Conservation (phyloP, 2,113 vertebrate species). For the Andinoacara biseriatus region DNA sequence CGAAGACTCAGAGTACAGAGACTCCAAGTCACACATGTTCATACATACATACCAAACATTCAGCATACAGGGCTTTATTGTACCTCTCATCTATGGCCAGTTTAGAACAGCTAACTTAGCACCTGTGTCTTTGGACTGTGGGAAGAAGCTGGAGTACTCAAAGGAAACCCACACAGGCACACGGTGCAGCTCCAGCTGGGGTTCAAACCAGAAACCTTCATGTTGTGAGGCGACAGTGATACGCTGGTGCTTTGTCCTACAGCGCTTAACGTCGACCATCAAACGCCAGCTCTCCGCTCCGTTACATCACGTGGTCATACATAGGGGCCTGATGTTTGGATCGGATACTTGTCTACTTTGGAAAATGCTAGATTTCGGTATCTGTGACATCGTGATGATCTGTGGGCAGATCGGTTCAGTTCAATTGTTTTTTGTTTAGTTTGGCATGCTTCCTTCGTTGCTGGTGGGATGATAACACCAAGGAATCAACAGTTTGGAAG, state of each 20-base stretch:
- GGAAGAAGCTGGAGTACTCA: neutral
- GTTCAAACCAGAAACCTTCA: neutral
- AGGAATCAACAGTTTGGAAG: conserved; percentile 1
- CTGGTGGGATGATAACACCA: neutral
- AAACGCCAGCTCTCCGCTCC: too few species aligned
- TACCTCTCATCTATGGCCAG: neutral
- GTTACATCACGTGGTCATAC: accelerated
- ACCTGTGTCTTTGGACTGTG: neutral
- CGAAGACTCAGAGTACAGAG: neutral
- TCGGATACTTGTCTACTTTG: neutral
- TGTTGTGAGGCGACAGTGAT: too few species aligned
- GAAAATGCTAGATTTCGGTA: neutral
- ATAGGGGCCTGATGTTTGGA: neutral
- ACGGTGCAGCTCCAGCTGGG: neutral
- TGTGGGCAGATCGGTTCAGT: neutral
- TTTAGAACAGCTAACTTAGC: neutral
- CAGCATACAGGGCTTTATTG: accelerated
- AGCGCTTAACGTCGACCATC: neutral
- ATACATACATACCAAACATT: neutral
- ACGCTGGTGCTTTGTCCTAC: neutral
- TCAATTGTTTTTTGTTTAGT: neutral
- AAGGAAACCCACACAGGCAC: neutral
- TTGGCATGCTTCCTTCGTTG: neutral
- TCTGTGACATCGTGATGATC: neutral
- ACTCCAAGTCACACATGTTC: neutral